Conservation (phyloP, 2,888 invertebrate genomes). For the Mesoligia furuncula region DNA sequence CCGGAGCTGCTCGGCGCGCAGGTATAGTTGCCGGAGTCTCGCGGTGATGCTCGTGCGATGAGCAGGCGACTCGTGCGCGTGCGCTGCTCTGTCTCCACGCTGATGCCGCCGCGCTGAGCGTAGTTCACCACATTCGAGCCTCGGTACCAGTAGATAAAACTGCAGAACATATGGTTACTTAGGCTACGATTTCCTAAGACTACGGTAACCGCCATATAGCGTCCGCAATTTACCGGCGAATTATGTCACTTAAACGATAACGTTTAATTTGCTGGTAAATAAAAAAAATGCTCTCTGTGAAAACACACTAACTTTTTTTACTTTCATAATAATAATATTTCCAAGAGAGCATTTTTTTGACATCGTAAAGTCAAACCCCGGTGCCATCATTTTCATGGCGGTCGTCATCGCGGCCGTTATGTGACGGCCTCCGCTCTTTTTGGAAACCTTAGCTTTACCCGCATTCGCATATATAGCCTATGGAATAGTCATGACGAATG, state of each 20-base stretch:
- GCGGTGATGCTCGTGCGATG: conserved; percentile 95
- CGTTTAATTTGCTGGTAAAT: too few species aligned
- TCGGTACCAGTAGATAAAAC: conserved; percentile 96
- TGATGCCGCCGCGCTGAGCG: conserved; percentile 96
- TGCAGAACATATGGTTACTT: conserved; percentile 60
- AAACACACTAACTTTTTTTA: too few species aligned
- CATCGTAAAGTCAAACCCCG: too few species aligned
- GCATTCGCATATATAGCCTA: too few species aligned
- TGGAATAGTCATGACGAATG: too few species aligned
- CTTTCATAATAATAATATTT: too few species aligned
- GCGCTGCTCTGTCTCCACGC: conserved; percentile 96
- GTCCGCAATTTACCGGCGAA: neutral
- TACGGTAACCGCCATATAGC: neutral
- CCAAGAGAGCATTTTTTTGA: too few species aligned
- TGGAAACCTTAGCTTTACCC: too few species aligned
- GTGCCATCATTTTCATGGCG: too few species aligned
- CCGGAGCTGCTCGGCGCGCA: conserved; percentile 96
- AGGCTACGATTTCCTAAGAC: neutral
- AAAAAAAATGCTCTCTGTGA: too few species aligned
- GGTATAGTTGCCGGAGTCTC: conserved; percentile 97
- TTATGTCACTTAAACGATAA: neutral
- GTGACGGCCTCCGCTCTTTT: too few species aligned
- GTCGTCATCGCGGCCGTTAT: too few species aligned
- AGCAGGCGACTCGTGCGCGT: conserved; percentile 96
- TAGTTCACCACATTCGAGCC: conserved; percentile 95